These are phyloP conservation scores for Drosophila prostipennis DNA, from an alignment of 2,888 invertebrate genomes.

Conservation along the genomic window DNA sequence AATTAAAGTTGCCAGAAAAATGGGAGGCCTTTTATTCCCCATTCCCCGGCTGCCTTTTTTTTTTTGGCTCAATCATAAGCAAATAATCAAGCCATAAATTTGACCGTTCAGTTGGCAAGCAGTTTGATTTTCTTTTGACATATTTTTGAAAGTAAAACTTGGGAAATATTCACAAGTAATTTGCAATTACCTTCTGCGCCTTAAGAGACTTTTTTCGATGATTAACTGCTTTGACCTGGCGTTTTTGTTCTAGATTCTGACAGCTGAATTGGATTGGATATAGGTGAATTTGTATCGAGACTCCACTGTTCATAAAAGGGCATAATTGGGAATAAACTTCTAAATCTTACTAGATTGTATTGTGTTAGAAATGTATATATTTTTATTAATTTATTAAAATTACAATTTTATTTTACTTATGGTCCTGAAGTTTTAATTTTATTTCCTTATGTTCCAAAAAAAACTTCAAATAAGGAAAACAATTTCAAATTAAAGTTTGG, in stretches of 20 bases:
- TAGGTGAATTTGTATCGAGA: not conserved
- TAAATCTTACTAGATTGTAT: too few relatives aligned
- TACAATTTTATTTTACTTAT: too few relatives aligned
- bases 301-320: not conserved
- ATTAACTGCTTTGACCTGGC: constrained; percentile 63
- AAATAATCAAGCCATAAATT: constrained; percentile 78
- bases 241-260: constrained; percentile 51
- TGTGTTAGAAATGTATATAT: too few relatives aligned
- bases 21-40: constrained; percentile 26
- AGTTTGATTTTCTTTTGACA: constrained; percentile 61
- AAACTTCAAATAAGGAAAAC: too few relatives aligned
- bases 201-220: constrained; percentile 53
- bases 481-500: too few relatives aligned
- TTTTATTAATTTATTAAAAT: too few relatives aligned
- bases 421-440: too few relatives aligned
- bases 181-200: constrained; percentile 62
- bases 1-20: constrained; percentile 68
- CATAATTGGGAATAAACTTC: too few relatives aligned
- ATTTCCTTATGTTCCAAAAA: too few relatives aligned
- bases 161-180: constrained; percentile 49
- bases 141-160: constrained; percentile 72
- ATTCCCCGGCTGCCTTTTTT: not conserved
- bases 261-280: constrained; percentile 4
- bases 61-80: constrained; percentile 61
- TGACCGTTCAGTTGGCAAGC: constrained; percentile 69